phyloP scores from a whole-genome alignment of 1,140 invertebrate species.

The Euwallacea fornicatus region DNA sequence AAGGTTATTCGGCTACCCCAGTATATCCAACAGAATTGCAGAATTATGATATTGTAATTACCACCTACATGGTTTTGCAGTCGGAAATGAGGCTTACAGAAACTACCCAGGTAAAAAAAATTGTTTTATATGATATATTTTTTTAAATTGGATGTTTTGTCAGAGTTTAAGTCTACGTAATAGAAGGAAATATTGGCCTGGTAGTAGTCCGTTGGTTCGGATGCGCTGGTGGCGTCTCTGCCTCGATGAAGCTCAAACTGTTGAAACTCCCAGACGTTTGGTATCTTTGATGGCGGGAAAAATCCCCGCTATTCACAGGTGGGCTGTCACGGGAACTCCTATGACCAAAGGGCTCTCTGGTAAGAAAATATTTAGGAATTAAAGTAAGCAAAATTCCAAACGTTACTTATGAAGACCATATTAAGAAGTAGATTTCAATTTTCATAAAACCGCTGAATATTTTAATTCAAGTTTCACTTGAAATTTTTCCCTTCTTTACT shows the following conservation, averaged over 20 bases:
- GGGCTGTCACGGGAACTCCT: constrained; percentile 81
- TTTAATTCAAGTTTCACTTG: background rate
- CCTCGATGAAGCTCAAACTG: constrained; percentile 83
- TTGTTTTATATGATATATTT: constrained; percentile 11
- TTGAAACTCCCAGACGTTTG: constrained; percentile 64
- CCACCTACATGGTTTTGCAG: constrained; percentile 68
- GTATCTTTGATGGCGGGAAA: constrained; percentile 66
- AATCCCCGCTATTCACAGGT: constrained; percentile 64
- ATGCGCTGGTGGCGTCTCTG: constrained; percentile 79
- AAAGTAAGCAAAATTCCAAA: background rate
- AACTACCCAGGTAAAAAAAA: constrained; percentile 39
- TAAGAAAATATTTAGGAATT: constrained; percentile 39
- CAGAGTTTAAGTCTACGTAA: constrained; percentile 53
- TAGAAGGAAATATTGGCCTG: constrained; percentile 63
- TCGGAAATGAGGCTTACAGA: constrained; percentile 61
- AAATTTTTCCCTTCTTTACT: constrained; percentile 1
- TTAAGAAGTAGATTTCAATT: background rate
- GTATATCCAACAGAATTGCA: constrained; percentile 67
- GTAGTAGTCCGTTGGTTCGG: constrained; percentile 64
- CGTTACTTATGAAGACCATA: background rate
- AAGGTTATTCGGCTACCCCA: constrained; percentile 60
- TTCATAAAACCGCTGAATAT: too few relatives aligned
- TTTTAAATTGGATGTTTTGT: constrained; percentile 6
- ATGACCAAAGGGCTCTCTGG: constrained; percentile 66
- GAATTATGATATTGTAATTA: constrained; percentile 74